phyloP scores from a whole-genome alignment of 2,113 vertebrate genomes.

The Glareola pratincola region DNA sequence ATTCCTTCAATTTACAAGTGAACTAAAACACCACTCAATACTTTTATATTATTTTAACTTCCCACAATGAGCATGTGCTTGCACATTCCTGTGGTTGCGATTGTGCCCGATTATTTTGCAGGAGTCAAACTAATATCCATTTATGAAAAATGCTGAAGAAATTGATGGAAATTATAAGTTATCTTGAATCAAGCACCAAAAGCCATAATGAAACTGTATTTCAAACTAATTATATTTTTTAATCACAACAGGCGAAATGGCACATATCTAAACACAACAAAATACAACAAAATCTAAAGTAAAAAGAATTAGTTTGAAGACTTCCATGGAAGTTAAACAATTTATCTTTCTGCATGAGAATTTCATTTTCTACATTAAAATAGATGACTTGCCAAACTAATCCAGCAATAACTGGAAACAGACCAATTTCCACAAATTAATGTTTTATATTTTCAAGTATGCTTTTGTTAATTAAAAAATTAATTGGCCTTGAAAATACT shows the following conservation, averaged over 20 bases:
- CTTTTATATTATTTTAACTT: background rate
- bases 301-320: background rate
- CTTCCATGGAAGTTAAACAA: background rate
- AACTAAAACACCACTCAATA: background rate
- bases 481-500: constrained; percentile 64
- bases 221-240: constrained; percentile 40
- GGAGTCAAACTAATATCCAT: background rate
- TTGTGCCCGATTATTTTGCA: background rate
- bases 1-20: background rate
- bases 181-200: background rate
- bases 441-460: constrained; percentile 54
- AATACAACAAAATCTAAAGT: background rate
- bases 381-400: constrained; percentile 15
- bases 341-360: background rate
- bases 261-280: background rate
- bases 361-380: constrained; percentile 32
- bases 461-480: constrained; percentile 69
- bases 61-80: background rate
- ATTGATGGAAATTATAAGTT: background rate
- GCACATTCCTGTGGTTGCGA: background rate
- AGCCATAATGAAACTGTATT: constrained; percentile 17
- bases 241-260: background rate
- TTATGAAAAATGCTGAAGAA: background rate
- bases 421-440: constrained; percentile 49
- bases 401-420: constrained; percentile 32